Evolutionary conservation across 2,797 vertebrate species (phyloP).

Genomic region (Carapus acus): DNA sequence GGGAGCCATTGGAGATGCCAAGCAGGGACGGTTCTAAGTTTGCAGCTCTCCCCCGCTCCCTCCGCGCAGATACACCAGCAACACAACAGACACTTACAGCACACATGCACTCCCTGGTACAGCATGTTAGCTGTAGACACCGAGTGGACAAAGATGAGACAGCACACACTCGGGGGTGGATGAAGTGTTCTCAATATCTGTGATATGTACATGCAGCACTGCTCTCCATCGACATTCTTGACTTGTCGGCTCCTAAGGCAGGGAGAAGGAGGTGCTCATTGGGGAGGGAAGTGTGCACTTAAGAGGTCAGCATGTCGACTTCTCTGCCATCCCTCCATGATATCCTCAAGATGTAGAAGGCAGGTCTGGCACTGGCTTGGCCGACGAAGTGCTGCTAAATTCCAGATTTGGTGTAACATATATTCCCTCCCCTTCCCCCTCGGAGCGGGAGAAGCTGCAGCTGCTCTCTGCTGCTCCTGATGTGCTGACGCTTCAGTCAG

Average conservation of each 20-base stretch:
- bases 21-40: slow-evolving; percentile 76
- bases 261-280: too few relatives aligned
- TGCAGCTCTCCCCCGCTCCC: slow-evolving; percentile 20
- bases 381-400: slow-evolving; percentile 9
- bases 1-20: slow-evolving; percentile 92
- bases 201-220: slow-evolving; percentile 15
- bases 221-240: slow-evolving; percentile 6
- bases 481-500: slow-evolving; percentile 8
- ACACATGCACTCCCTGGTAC: not conserved
- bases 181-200: slow-evolving; percentile 7
- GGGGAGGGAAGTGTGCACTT: not conserved
- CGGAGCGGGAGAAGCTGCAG: not conserved
- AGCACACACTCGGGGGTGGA: not conserved
- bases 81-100: not conserved
- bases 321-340: slow-evolving; percentile 12
- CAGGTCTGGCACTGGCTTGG: slow-evolving; percentile 16
- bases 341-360: slow-evolving; percentile 14
- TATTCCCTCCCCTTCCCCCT: slow-evolving; percentile 8
- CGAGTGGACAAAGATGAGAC: slow-evolving; percentile 43
- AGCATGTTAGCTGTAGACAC: slow-evolving; percentile 14
- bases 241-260: not conserved
- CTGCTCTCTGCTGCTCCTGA: too few relatives aligned
- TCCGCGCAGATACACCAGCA: too few relatives aligned
- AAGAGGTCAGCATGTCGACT: slow-evolving; percentile 3
- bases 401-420: slow-evolving; percentile 44